phyloP scores from a whole-genome alignment of 2,113 vertebrate genomes.

The Phrynosoma platyrhinos region DNA sequence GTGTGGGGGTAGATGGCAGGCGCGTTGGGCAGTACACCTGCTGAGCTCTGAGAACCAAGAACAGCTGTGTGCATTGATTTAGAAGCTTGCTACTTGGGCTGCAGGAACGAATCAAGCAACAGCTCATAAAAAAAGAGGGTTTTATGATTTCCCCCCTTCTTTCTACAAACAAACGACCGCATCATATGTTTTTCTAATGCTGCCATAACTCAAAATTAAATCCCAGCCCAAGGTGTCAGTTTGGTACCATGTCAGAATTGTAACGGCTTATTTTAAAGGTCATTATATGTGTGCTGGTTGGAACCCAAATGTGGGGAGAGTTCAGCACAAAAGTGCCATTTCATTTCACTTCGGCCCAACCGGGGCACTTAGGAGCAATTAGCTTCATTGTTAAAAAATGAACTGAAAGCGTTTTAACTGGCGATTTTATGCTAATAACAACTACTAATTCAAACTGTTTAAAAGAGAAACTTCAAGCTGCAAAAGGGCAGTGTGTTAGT shows the following conservation, averaged over 20 bases:
- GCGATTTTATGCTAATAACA: constrained; percentile 73
- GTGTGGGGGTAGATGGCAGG: constrained; percentile 90
- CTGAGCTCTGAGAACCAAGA: constrained; percentile 91
- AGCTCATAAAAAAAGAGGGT: constrained; percentile 93
- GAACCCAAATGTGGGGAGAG: constrained; percentile 46
- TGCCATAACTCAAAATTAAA: constrained; percentile 91
- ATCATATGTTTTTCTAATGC: constrained; percentile 95
- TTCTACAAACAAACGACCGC: constrained; percentile 95
- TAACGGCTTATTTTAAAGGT: constrained; percentile 86
- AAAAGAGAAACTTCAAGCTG: constrained; percentile 57
- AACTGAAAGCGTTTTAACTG: constrained; percentile 72
- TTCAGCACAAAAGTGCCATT: constrained; percentile 71
- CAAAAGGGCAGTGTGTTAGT: constrained; percentile 19
- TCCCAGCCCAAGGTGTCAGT: constrained; percentile 90
- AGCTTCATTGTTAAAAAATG: constrained; percentile 72
- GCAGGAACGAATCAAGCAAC: constrained; percentile 96
- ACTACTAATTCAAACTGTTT: constrained; percentile 66
- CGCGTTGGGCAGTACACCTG: constrained; percentile 92
- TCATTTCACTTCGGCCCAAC: constrained; percentile 60
- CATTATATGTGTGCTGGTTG: constrained; percentile 72
- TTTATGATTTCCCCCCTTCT: constrained; percentile 86
- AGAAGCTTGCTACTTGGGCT: constrained; percentile 88
- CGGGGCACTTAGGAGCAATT: constrained; percentile 76
- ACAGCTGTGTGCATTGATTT: constrained; percentile 98
- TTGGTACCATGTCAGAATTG: constrained; percentile 85